Percentiles rank a stretch among this genome's conserved stretches.
Evolutionary conservation across 2,113 vertebrate genomes (phyloP).

Genomic region (Rhombomys opimus): DNA sequence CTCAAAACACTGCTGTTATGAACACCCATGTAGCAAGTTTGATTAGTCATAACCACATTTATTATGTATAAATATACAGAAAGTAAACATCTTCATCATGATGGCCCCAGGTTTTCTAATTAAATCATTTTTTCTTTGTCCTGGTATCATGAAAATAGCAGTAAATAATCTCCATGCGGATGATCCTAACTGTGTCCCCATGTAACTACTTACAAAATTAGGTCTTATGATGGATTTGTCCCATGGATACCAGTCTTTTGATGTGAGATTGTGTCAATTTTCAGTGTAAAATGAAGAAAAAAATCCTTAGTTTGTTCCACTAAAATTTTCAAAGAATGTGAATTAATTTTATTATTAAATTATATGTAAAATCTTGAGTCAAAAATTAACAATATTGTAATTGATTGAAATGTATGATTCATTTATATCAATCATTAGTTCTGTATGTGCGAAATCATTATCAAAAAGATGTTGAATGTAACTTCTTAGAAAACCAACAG

Average conservation of each 20-base stretch:
- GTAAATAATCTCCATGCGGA: not conserved
- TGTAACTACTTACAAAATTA: not conserved
- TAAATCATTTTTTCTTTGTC: not conserved
- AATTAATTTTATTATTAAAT: constrained; percentile 1
- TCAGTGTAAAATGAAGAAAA: not conserved
- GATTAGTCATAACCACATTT: not conserved
- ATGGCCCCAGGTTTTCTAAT: not conserved
- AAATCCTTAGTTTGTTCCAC: not conserved
- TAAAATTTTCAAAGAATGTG: not conserved
- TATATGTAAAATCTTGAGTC: not conserved
- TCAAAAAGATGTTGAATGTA: not conserved
- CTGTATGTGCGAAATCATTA: not conserved
- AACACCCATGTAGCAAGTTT: not conserved
- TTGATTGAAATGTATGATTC: not conserved
- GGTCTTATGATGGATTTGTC: not conserved
- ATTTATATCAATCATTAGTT: not conserved
- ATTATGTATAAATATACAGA: not conserved
- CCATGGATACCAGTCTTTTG: not conserved
- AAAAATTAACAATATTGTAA: not conserved
- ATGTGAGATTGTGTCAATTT: not conserved
- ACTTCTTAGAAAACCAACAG: not conserved
- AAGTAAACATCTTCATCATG: not conserved
- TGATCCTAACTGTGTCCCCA: not conserved
- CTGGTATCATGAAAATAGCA: not conserved
- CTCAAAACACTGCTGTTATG: not conserved